A percentile compares a stretch with the other conserved stretches of the same genome.
phyloP scores from a whole-genome alignment of 2,888 invertebrate species.

The Agrotis exclamationis region DNA sequence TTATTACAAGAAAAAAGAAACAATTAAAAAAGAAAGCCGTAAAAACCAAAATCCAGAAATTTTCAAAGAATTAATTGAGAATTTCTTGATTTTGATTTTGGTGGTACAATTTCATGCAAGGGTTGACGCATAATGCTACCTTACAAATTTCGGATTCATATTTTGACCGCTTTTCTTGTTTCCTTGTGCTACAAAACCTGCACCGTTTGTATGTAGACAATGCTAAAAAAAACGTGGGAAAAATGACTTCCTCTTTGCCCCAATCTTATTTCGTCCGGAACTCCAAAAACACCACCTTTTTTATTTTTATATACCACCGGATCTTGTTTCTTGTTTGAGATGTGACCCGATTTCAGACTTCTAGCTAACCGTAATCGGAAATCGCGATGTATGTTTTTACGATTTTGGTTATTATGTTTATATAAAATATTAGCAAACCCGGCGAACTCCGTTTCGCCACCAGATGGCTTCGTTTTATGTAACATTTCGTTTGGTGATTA shows the following conservation, averaged over 20 bases:
- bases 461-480: too few relatives aligned
- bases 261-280: too few relatives aligned
- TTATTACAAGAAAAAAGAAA: too few relatives aligned
- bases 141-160: conserved; percentile 54
- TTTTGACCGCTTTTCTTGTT: conserved; percentile 56
- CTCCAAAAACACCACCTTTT: too few relatives aligned
- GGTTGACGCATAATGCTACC: conserved; percentile 46
- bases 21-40: too few relatives aligned
- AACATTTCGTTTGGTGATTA: too few relatives aligned
- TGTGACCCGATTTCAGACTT: conserved; percentile 47
- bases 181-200: conserved; percentile 31
- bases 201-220: conserved; percentile 17
- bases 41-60: too few relatives aligned
- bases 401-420: conserved; percentile 36
- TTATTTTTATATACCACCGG: too few relatives aligned
- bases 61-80: conserved; percentile 13
- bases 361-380: conserved; percentile 53
- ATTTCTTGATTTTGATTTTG: conserved; percentile 33
- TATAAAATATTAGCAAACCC: too few relatives aligned
- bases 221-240: too few relatives aligned
- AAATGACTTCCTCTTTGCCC: conserved; percentile 22
- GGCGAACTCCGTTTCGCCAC: too few relatives aligned
- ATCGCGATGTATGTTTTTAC: conserved; percentile 52
- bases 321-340: too few relatives aligned
- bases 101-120: conserved; percentile 54